These are phyloP conservation scores for Pelodytes ibericus DNA, from an alignment of 2,797 vertebrate species.

Conservation along the genomic window DNA sequence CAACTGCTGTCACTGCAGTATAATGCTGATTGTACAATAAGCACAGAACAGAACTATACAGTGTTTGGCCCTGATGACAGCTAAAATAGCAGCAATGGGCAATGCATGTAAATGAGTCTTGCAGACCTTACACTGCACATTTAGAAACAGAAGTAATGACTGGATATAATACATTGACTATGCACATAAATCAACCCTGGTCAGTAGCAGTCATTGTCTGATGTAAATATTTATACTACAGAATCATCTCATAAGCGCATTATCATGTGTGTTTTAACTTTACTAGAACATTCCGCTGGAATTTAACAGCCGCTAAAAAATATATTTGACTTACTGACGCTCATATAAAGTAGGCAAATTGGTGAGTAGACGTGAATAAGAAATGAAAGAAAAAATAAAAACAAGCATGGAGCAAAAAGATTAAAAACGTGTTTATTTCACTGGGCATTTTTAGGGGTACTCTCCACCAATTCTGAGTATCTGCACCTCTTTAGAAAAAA, in stretches of 20 bases:
- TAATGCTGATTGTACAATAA: slow-evolving; percentile 52
- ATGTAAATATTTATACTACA: slow-evolving; percentile 1
- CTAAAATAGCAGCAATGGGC: slow-evolving; percentile 20
- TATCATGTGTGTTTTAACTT: background rate
- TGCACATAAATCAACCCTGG: slow-evolving; percentile 12
- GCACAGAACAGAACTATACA: slow-evolving; percentile 42
- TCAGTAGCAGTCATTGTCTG: background rate
- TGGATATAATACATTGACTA: slow-evolving; percentile 16
- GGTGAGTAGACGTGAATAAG: no score
- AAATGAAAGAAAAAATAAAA: no score
- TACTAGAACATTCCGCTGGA: background rate
- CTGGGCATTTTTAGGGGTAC: no score
- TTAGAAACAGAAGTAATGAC: slow-evolving; percentile 37
- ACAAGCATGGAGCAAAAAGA: no score
- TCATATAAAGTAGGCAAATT: no score
- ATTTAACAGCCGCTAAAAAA: background rate
- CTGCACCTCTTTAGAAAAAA: no score
- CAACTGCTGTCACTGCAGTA: slow-evolving; percentile 32
- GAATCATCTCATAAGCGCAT: background rate
- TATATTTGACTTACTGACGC: background rate
- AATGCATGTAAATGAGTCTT: slow-evolving; percentile 45
- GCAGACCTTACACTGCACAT: slow-evolving; percentile 30
- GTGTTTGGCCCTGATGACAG: slow-evolving; percentile 43
- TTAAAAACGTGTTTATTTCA: no score
- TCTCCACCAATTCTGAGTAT: no score